phyloP scores from a whole-genome alignment of 2,888 invertebrate genomes.

The Chirona hameri region DNA sequence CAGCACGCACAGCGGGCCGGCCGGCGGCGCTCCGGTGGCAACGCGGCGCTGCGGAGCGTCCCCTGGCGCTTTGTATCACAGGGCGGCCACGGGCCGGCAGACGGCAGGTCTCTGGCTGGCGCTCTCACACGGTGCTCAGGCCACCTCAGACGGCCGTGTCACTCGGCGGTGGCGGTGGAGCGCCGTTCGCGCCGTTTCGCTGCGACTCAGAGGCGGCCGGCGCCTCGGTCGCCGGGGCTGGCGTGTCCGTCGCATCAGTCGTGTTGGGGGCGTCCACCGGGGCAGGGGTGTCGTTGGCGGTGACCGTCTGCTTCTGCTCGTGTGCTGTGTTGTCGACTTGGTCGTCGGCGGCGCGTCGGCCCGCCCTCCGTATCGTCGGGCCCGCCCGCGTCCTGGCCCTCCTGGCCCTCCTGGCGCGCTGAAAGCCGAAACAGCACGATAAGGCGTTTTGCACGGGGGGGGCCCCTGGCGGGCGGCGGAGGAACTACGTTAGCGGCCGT shows the following conservation, averaged over 20 bases:
- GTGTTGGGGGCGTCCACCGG: too few relatives aligned
- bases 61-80: too few relatives aligned
- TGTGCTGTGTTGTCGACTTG: neutral
- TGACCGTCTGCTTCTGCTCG: neutral
- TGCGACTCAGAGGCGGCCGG: neutral
- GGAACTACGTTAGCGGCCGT: neutral
- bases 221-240: neutral
- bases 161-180: neutral
- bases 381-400: neutral
- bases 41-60: too few relatives aligned
- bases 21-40: neutral
- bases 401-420: neutral
- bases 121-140: neutral
- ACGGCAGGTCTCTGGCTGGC: too few relatives aligned
- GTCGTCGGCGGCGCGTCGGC: neutral
- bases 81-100: too few relatives aligned
- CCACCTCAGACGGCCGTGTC: neutral
- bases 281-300: neutral
- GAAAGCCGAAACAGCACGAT: slow-evolving; percentile 22
- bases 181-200: neutral
- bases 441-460: neutral
- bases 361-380: neutral
- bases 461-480: neutral
- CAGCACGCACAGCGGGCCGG: neutral
- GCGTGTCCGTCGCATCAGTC: too few relatives aligned